phyloP scores from a whole-genome alignment of 2,797 vertebrate species.

The Trachops cirrhosus region DNA sequence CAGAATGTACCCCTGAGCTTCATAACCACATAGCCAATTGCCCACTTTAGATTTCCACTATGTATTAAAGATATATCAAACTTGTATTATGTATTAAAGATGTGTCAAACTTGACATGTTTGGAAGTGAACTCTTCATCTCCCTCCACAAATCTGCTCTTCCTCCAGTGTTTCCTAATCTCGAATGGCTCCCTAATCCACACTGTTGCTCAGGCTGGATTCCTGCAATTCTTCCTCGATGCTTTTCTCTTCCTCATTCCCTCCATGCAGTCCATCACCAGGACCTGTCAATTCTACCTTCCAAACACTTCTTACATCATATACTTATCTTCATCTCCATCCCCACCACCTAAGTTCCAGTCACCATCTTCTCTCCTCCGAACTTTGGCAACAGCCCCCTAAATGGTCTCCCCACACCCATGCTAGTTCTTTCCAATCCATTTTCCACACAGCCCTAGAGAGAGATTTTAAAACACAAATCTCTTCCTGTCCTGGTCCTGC shows the following conservation, averaged over 20 bases:
- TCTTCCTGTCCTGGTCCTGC: not conserved
- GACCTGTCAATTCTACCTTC: not conserved
- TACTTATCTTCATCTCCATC: not conserved
- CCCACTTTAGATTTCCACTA: not conserved
- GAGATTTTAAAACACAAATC: not conserved
- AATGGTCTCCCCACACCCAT: not conserved
- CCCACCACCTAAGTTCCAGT: not conserved
- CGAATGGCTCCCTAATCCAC: not conserved
- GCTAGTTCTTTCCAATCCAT: not conserved
- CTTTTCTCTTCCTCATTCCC: slow-evolving; percentile 5
- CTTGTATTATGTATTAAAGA: not conserved
- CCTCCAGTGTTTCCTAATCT: not conserved
- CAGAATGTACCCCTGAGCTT: not conserved
- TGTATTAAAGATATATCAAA: slow-evolving; percentile 2
- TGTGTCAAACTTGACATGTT: not conserved
- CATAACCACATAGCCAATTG: not conserved
- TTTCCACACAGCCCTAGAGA: not conserved
- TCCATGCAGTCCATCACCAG: not conserved
- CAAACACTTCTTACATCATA: not conserved
- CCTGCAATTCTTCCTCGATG: slow-evolving; percentile 8
- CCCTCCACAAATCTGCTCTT: not conserved
- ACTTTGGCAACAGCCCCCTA: not conserved
- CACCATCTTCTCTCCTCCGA: not conserved
- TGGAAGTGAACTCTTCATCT: slow-evolving; percentile 20
- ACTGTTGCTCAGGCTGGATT: not conserved